Evolutionary conservation across 2,113 vertebrate species (phyloP).

Genomic region (Grammomys dolichurus): DNA sequence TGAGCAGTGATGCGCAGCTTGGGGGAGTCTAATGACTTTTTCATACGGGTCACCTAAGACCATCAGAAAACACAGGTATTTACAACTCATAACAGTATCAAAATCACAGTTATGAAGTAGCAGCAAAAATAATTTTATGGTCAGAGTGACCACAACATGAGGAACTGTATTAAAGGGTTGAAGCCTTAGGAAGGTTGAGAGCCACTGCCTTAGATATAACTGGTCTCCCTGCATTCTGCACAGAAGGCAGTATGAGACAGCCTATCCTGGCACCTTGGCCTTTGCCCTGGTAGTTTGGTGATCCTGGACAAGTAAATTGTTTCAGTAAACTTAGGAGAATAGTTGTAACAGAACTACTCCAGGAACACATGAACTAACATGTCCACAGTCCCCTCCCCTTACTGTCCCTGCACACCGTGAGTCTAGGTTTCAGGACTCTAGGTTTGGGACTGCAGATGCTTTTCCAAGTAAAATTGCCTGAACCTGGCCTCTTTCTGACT

Average conservation of each 20-base stretch:
- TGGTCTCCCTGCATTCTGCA: neutral
- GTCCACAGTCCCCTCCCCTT: neutral
- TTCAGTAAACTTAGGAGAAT: neutral
- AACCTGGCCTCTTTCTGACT: neutral
- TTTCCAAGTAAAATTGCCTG: slow-evolving; percentile 5
- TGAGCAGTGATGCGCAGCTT: neutral
- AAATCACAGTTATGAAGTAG: neutral
- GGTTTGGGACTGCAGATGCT: neutral
- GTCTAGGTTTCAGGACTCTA: neutral
- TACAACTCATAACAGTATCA: neutral
- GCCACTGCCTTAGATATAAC: neutral
- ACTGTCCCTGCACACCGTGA: neutral
- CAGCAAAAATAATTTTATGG: neutral
- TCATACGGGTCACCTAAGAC: neutral
- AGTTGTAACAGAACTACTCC: slow-evolving; percentile 9
- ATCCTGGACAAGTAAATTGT: neutral
- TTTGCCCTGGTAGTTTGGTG: slow-evolving; percentile 22
- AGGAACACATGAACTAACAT: neutral
- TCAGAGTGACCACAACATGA: neutral
- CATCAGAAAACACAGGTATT: neutral
- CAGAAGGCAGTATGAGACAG: neutral
- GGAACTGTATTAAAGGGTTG: neutral
- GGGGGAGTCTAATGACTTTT: neutral
- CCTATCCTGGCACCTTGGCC: neutral
- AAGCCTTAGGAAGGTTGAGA: neutral